phyloP scores from a whole-genome alignment of 2,113 vertebrate genomes.

The Sprattus sprattus region DNA sequence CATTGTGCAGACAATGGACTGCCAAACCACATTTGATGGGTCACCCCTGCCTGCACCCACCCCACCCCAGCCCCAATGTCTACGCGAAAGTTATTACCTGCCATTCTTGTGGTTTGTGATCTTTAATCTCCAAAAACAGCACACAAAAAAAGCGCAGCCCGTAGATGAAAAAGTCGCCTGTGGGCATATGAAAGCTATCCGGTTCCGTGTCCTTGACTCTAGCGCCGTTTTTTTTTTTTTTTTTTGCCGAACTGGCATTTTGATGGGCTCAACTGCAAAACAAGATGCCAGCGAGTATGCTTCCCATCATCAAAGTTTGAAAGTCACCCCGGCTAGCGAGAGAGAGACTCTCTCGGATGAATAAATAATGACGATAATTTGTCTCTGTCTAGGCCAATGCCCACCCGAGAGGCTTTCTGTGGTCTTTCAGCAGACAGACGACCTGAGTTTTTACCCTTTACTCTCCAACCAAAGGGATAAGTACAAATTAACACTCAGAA shows the following conservation, averaged over 20 bases:
- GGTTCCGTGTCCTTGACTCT: constrained; percentile 23
- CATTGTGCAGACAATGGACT: background rate
- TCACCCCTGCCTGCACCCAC: background rate
- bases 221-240: background rate
- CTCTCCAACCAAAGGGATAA: background rate
- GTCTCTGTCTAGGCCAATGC: background rate
- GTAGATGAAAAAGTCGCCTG: background rate
- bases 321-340: background rate
- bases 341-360: constrained; percentile 14
- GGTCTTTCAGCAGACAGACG: background rate
- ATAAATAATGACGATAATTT: constrained; percentile 24
- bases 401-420: background rate
- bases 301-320: constrained; percentile 24
- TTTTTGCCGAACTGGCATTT: constrained; percentile 3
- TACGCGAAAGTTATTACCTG: constrained; percentile 38
- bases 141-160: background rate
- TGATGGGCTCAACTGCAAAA: constrained; percentile 19
- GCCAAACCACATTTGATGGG: background rate
- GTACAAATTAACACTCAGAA: background rate
- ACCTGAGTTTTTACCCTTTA: background rate
- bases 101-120: constrained; percentile 20
- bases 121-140: constrained; percentile 40
- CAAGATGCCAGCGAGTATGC: background rate
- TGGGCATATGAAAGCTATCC: background rate
- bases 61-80: background rate